Evolutionary conservation across 2,113 vertebrate genomes (phyloP).

Genomic region (Eulacestoma nigropectus): DNA sequence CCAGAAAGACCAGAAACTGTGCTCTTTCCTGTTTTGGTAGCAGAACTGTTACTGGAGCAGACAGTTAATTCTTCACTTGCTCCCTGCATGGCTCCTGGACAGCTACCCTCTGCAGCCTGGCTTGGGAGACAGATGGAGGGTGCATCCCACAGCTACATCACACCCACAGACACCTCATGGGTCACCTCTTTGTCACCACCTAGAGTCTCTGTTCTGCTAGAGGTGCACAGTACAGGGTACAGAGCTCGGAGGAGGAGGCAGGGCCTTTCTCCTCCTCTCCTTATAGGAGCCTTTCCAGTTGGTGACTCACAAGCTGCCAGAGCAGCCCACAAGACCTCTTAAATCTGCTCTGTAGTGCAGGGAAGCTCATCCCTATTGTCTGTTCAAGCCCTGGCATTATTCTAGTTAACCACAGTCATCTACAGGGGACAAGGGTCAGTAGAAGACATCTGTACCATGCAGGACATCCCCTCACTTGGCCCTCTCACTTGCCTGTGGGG

Average conservation of each 20-base stretch:
- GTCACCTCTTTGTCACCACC: constrained; percentile 5
- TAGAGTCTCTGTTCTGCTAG: neutral
- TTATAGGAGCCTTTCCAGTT: neutral
- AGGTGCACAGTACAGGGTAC: neutral
- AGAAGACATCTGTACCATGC: neutral
- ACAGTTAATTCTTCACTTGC: neutral
- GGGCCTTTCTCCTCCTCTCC: neutral
- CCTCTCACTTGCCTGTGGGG: accelerated
- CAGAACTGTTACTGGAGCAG: neutral
- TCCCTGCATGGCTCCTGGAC: neutral
- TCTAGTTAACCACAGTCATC: neutral
- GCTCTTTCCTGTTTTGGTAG: neutral
- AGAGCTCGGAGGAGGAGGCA: neutral
- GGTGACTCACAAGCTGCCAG: neutral
- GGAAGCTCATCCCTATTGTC: neutral
- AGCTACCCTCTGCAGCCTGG: neutral
- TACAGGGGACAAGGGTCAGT: neutral
- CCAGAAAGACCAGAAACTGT: neutral
- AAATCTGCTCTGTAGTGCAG: neutral
- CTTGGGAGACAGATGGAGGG: constrained; percentile 24
- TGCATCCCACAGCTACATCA: constrained; percentile 20
- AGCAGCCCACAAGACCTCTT: neutral
- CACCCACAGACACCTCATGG: constrained; percentile 21
- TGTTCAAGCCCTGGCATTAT: neutral
- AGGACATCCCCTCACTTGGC: neutral